Evolutionary conservation across 2,797 vertebrate genomes (phyloP).

Genomic region (Gymnoscopelus microlampas): DNA sequence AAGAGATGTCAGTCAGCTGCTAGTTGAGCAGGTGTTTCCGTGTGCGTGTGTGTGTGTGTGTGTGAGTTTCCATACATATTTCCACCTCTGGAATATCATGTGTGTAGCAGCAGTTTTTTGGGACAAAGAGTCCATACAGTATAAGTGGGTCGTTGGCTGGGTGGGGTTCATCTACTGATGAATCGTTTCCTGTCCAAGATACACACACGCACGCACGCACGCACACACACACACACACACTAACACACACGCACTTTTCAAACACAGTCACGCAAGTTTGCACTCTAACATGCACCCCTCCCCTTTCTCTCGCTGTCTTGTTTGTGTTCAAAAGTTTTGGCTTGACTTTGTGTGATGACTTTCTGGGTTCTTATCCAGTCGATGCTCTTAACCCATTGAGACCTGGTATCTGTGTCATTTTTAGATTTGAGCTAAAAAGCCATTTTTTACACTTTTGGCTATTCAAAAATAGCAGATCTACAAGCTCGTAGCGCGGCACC

Average conservation of each 20-base stretch:
- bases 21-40: constrained; percentile 28
- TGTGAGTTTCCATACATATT: background rate
- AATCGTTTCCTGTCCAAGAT: constrained; percentile 49
- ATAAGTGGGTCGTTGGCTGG: constrained; percentile 62
- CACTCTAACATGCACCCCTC: background rate
- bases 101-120: constrained; percentile 14
- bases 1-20: constrained; percentile 10
- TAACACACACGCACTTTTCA: background rate
- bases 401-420: no score
- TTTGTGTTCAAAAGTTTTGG: background rate
- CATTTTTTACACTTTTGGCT: no score
- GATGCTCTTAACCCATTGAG: no score
- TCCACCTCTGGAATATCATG: background rate
- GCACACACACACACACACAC: constrained; percentile 4
- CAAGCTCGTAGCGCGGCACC: no score
- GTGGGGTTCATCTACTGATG: constrained; percentile 49
- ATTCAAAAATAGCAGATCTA: no score
- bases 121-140: constrained; percentile 32
- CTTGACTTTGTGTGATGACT: no score
- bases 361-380: no score
- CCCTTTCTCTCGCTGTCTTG: background rate
- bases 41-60: background rate
- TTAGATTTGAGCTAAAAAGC: no score
- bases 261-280: background rate
- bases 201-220: background rate